Evolutionary conservation across 2,113 vertebrate genomes (phyloP), one percentile per base, ranked within the genome.

Genomic region (Daubentonia madagascariensis): DNA sequence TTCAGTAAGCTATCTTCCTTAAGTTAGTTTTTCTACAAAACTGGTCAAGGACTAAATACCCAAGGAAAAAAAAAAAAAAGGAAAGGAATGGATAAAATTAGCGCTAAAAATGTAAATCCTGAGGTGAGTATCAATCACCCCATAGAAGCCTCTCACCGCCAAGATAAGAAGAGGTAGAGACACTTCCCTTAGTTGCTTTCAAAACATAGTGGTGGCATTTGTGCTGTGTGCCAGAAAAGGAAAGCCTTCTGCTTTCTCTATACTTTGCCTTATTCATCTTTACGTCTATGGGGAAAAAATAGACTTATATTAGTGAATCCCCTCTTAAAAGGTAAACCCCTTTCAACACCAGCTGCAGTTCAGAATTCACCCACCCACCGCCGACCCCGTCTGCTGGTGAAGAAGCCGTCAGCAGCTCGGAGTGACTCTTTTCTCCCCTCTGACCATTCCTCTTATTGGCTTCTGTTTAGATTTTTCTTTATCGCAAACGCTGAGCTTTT

Each of bases 291-390:
- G 12, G 18, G 3, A 35, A 32, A 59, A 75, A 83, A 35, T 80
- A 61, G 48, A 10, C 25, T 14, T 40, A 0, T 17, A 7, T 45
- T 45, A 76, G 11, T 63, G 35, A 48, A 68, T 18, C 1, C 16
- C 25, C 48, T 57, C 50, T n/a, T 30, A 32, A 32, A 70, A 90
- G 72, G 14, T 20, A 43, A 86, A 20, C 4, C 37, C 20, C 16
- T 37, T 8, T 48, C 30, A 13, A 0, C 70, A 73, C 0, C 11
- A 28, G 18, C 20, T 59, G 18, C 18, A 22, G 13, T 9, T 84
- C 45, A 61, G 48, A 87, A 40, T 30, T 8, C 8, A 3, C 1
- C 1, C 6, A 9, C 17, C 16, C 1, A 3, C 11, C 6, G 30
- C 23, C 37, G 16, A 7, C 3, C 8, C 50, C 2, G 1, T 43